Evolutionary conservation across 2,888 invertebrate species (phyloP).

Genomic region (Torymus aiolomorphi): DNA sequence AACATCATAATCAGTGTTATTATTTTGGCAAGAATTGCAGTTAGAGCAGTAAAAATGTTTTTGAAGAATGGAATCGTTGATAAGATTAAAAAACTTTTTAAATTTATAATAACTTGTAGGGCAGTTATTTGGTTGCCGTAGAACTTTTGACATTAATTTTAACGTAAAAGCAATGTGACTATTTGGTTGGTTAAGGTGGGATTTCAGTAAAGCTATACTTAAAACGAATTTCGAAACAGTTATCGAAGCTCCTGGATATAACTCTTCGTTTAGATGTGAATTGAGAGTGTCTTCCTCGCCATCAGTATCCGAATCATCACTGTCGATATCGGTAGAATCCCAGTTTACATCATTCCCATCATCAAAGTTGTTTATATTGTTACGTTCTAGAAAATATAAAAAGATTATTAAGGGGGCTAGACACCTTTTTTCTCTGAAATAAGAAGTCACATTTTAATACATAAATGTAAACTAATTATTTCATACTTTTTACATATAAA

Average conservation of each 20-base stretch:
- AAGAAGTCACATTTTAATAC: too few relatives aligned
- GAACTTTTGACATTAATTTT: too few relatives aligned
- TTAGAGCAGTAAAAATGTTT: constrained; percentile 17
- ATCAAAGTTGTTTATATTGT: background rate
- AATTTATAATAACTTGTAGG: too few relatives aligned
- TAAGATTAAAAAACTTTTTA: too few relatives aligned
- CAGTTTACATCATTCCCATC: background rate
- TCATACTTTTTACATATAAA: too few relatives aligned
- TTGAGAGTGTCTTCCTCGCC: background rate
- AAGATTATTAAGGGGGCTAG: too few relatives aligned
- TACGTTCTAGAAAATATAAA: background rate
- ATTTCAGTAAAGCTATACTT: background rate
- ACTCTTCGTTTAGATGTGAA: background rate
- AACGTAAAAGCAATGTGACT: background rate
- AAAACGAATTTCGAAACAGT: constrained; percentile 4
- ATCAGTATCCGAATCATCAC: background rate
- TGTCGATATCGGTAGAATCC: too few relatives aligned
- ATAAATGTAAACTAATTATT: too few relatives aligned
- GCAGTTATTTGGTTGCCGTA: too few relatives aligned
- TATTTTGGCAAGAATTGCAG: background rate
- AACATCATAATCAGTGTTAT: background rate
- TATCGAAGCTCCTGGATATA: constrained; percentile 5
- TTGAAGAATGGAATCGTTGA: background rate
- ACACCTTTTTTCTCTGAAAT: too few relatives aligned
- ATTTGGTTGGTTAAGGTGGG: background rate